Conservation (phyloP, 2,888 invertebrate species). For the Herminia tarsipennalis region DNA sequence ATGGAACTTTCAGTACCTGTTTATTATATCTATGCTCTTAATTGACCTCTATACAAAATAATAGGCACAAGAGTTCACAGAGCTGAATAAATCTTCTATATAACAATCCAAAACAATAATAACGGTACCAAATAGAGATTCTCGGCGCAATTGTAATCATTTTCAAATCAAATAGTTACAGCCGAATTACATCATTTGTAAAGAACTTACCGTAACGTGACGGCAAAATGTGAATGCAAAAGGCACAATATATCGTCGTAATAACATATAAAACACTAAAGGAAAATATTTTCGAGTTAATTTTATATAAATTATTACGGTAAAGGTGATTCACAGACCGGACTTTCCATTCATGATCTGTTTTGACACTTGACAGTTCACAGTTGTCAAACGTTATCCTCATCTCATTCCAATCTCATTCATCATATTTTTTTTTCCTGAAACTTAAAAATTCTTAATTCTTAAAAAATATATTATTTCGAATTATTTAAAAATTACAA, state of each 20-base stretch:
- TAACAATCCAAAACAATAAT: neutral
- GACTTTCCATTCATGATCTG: slow-evolving; percentile 26
- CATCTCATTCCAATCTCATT: too few species aligned
- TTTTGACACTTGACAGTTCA: slow-evolving; percentile 31
- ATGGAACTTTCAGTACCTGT: too few species aligned
- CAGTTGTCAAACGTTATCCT: too few species aligned
- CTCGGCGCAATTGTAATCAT: neutral
- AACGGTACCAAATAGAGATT: neutral
- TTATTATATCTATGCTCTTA: too few species aligned
- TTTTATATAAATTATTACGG: slow-evolving; percentile 7
- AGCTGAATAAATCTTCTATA: too few species aligned
- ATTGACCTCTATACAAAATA: too few species aligned
- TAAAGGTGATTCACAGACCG: slow-evolving; percentile 33
- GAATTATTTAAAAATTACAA: too few species aligned
- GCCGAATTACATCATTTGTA: neutral
- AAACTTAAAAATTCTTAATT: too few species aligned
- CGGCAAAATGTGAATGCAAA: slow-evolving; percentile 7
- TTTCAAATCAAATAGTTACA: too few species aligned
- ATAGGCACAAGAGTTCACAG: too few species aligned
- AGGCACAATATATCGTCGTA: slow-evolving; percentile 17
- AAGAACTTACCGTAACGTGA: slow-evolving; percentile 31
- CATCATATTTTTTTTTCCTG: too few species aligned
- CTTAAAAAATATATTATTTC: too few species aligned
- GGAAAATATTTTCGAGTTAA: slow-evolving; percentile 6
- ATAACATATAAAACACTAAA: slow-evolving; percentile 24